Evolutionary conservation across 2,888 invertebrate genomes (phyloP).

Genomic region (Acanthosoma haemorrhoidale): DNA sequence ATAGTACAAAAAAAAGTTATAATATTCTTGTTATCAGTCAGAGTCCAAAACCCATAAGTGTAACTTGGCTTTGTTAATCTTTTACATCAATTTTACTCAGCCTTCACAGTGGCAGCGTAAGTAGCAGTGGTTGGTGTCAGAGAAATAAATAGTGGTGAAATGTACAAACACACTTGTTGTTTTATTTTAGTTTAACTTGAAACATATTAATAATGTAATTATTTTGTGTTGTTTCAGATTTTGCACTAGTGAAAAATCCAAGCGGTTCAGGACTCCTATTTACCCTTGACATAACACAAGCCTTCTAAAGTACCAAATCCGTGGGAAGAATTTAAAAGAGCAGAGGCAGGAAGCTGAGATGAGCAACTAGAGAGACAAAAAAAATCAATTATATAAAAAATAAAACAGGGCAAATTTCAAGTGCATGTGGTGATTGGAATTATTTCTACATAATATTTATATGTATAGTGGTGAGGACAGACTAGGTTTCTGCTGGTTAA

Average conservation of each 20-base stretch:
- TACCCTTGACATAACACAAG: conserved; percentile 18
- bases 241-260: conserved; percentile 29
- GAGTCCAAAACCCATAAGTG: too few species aligned
- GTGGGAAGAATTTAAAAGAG: conserved; percentile 31
- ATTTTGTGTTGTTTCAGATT: neutral
- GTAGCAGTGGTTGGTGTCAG: too few species aligned
- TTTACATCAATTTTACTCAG: too few species aligned
- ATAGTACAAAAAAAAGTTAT: too few species aligned
- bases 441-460: conserved; percentile 25
- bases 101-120: too few species aligned
- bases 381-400: conserved; percentile 21
- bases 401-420: conserved; percentile 28
- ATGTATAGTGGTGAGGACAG: conserved; percentile 11
- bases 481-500: neutral
- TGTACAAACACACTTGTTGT: too few species aligned
- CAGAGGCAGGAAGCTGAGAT: conserved; percentile 25
- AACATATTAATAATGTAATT: too few species aligned
- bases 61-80: too few species aligned
- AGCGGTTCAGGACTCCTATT: conserved; percentile 24
- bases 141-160: too few species aligned
- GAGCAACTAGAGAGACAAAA: conserved; percentile 29
- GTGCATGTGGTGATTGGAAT: conserved; percentile 32
- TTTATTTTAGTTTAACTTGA: too few species aligned
- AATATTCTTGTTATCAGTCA: too few species aligned
- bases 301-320: conserved; percentile 24